Evolutionary conservation across 2,888 invertebrate species (phyloP), one percentile per base, ranked within the genome.

Genomic region (Taenaris catops): DNA sequence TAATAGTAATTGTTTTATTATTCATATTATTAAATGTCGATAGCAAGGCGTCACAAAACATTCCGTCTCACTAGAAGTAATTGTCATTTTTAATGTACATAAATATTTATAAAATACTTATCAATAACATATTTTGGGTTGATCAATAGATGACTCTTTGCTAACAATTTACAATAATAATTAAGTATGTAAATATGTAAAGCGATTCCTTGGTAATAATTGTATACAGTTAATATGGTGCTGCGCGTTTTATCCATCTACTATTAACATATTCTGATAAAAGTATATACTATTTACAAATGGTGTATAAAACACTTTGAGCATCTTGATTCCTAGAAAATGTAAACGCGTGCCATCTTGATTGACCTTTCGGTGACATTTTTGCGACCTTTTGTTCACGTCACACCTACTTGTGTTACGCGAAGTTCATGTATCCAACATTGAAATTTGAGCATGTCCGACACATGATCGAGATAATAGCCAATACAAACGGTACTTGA

Each of bases 141-240:
- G 52, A 41, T 64, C 55, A 57, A 56, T 53, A 60, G 52, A 64
- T 59, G 60, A 65, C 63, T 55, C 46, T 66, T 63, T 51, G 56
- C 51, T 55, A 63, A 63, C 46, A 63, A 59, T 58, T 59, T 60
- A 66, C 53, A 58, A 62, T 58, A 65, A 63, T 58, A 60, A 53
- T 53, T 51, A 55, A 47, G 51, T 62, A 60, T 63, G 48, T 60
- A 43, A 41, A 45, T 46, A 63, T 65, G 61, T 75, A 79, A 78
- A 78, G 74, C 80, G 62, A 71, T 73, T 81, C 73, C 75, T 81
- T 78, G 80, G 80, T 79, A 76, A 74, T 67, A 66, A 67, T 61
- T 62, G 59, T 66, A 63, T 29, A 10, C 59, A 57, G 55, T 57
- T 55, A 59, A 43, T 55, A 65, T 20, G 41, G 38, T 41, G 48